These are phyloP conservation scores for Coilia nasus DNA, from an alignment of 2,797 vertebrate species.

Conservation along the genomic window DNA sequence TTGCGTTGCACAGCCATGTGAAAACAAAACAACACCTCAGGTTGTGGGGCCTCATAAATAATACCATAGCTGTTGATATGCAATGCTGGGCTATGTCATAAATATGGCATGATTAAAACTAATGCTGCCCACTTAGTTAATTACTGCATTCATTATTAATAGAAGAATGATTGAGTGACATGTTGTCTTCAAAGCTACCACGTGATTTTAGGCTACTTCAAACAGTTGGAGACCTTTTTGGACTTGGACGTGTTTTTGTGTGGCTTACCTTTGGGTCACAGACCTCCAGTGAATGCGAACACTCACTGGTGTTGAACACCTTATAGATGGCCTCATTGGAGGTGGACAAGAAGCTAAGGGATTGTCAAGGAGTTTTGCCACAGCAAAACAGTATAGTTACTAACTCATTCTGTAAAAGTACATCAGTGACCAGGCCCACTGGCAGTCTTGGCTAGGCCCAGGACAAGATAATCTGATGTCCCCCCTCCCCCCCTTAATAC, in stretches of 20 bases:
- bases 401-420: neutral
- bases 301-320: slow-evolving; percentile 80
- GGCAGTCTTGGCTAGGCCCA: too few species aligned
- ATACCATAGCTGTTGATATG: neutral
- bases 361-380: slow-evolving; percentile 71
- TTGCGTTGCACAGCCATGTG: neutral
- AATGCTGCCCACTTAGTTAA: neutral
- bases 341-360: slow-evolving; percentile 89
- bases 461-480: too few species aligned
- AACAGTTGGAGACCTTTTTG: neutral
- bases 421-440: neutral
- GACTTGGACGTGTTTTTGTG: too few species aligned
- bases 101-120: neutral
- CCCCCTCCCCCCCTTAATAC: too few species aligned
- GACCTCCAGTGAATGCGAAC: slow-evolving; percentile 69
- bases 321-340: slow-evolving; percentile 91
- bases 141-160: neutral
- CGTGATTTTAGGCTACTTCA: neutral
- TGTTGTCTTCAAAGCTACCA: neutral
- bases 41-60: neutral
- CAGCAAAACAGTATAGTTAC: neutral
- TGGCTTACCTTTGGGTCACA: slow-evolving; percentile 83
- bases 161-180: neutral
- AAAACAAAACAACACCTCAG: neutral
- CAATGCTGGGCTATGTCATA: neutral